Base-by-base conservation (phyloP, 1,140 invertebrate genomes). In the Trinorchestia longiramus region DNA sequence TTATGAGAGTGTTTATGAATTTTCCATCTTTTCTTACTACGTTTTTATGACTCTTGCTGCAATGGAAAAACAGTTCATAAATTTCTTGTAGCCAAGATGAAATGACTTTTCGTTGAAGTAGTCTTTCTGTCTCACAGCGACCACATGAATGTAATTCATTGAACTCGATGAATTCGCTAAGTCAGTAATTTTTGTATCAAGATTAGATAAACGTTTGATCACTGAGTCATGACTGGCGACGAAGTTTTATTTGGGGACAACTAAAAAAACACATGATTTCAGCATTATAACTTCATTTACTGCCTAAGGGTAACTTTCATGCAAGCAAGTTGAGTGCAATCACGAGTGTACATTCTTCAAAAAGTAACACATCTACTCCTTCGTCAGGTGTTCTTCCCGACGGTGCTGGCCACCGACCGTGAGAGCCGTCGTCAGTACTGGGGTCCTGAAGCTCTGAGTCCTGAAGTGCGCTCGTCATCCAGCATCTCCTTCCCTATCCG, bases 371-470 rank as follows among this genome's bases (percentile, higher is more conserved):
- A 3, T 77, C 62, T 77, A 28, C 62, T 77, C 28, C 62, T 77
- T 36, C 28, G 62, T 36, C 97, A 97, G 96, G 43, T 98, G 90
- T 98, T 98, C 97, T 98, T 98, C 97, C 98, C 98, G 40, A 97
- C 97, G 96, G 97, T 98, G 53, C 97, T 97, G 96, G 97, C 98
- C 45, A 97, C 97, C n/a, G 97, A 97, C 91, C 97, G 97, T 87
- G 97, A 97, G 15, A 97, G 97, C 88, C 97, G 97, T 53, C 95
- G 96, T 95, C 97, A 97, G 53, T 96, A 97, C 41, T 98, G 97
- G 96, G 98, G 98, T 42, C 97, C 97, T 95, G 98, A 98, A 95
- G 98, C 98, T 15, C 97, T 98, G 53, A 97, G 97, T 91, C 97
- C 98, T 8, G 97, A 97, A 57, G 97, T 97, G 62, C 97, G 98